A percentile compares a stretch with the other conserved stretches of the same genome.
phyloP scores from a whole-genome alignment of 2,888 invertebrate genomes.

The Halocaridina rubra region DNA sequence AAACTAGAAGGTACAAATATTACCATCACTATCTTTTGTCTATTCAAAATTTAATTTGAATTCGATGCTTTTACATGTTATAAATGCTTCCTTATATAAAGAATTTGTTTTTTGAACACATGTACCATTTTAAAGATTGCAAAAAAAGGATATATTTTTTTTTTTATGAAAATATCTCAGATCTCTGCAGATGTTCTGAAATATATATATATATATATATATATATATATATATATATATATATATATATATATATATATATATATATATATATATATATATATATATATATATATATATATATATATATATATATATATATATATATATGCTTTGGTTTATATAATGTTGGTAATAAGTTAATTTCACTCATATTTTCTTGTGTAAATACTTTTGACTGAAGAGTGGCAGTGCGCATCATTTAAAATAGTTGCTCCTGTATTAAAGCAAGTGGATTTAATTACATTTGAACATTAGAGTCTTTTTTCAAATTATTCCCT shows the following conservation, averaged over 20 bases:
- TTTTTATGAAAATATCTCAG: too few relatives aligned
- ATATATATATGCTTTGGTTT: background rate
- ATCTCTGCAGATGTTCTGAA: background rate
- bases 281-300: conserved; percentile 19
- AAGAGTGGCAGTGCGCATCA: background rate
- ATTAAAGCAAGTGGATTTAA: background rate
- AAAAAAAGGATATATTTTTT: background rate
- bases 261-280: conserved; percentile 16
- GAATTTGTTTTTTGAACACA: background rate
- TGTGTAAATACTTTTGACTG: background rate
- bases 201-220: background rate
- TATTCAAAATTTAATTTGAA: background rate
- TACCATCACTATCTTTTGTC: background rate
- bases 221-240: background rate
- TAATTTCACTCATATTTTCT: background rate
- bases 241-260: background rate
- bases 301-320: background rate
- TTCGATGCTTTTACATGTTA: background rate
- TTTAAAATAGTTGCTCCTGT: background rate
- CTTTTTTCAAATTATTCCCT: background rate
- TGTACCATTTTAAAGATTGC: background rate
- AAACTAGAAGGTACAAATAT: too few relatives aligned
- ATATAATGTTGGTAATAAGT: background rate
- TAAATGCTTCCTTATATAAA: background rate
- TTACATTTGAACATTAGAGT: background rate